Evolutionary conservation across 2,113 vertebrate genomes (phyloP).

Genomic region (Protobothrops mucrosquamatus): DNA sequence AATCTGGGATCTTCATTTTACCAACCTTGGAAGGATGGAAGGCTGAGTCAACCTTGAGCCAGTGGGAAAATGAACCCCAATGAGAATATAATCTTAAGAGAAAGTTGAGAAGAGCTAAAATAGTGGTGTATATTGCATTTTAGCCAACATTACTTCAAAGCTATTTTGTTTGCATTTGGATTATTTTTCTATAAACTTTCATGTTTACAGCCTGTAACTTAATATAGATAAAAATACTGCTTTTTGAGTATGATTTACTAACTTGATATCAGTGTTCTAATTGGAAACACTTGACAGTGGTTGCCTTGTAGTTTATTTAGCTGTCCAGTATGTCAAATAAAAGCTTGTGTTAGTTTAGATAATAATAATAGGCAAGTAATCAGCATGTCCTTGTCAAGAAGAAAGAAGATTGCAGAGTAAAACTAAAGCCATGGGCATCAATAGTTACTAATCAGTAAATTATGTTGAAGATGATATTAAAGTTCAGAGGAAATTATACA

Average conservation of each 20-base stretch:
- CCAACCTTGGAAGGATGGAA: no score
- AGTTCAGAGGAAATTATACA: background rate
- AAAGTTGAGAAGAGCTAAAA: background rate
- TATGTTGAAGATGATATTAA: background rate
- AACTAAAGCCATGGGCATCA: background rate
- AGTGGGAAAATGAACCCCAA: background rate
- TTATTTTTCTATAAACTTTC: background rate
- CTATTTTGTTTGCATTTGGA: background rate
- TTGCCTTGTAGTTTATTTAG: background rate
- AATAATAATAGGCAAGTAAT: background rate
- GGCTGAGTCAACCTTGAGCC: no score
- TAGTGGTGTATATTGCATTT: background rate
- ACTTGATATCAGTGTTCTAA: background rate
- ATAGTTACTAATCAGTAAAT: background rate
- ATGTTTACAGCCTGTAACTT: background rate
- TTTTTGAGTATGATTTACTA: background rate
- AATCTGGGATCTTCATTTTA: no score
- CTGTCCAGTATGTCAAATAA: background rate
- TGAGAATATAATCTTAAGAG: background rate
- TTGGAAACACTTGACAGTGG: background rate
- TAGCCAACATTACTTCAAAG: background rate
- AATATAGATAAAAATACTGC: background rate
- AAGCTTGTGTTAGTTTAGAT: background rate
- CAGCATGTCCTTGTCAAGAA: background rate
- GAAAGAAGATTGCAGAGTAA: background rate